These are phyloP conservation scores for Nothoprocta pentlandii DNA, from an alignment of 2,113 vertebrate genomes.

Conservation along the genomic window DNA sequence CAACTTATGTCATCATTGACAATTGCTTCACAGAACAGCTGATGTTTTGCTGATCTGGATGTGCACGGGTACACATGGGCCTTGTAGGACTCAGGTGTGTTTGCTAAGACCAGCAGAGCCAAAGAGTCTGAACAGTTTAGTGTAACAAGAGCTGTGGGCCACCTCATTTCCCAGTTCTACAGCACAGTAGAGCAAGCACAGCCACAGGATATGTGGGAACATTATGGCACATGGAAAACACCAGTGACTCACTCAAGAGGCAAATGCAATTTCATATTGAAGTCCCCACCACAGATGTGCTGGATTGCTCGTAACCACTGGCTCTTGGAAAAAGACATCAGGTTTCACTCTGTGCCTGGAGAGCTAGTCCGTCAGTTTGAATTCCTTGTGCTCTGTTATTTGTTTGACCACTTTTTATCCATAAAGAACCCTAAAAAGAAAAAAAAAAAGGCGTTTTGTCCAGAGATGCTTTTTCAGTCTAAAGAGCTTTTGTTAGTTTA, in stretches of 20 bases:
- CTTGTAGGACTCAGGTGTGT: neutral
- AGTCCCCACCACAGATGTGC: neutral
- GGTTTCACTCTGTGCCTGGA: neutral
- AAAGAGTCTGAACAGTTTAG: neutral
- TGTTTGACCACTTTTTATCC: neutral
- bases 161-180: neutral
- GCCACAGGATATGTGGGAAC: neutral
- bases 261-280: neutral
- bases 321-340: neutral
- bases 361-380: neutral
- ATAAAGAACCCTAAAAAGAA: neutral
- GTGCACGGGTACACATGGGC: neutral
- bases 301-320: neutral
- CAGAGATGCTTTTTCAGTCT: neutral
- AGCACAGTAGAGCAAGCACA: neutral
- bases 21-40: conserved; percentile 54
- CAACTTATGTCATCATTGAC: conserved; percentile 38
- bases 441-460: neutral
- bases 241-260: neutral
- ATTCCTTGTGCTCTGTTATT: neutral
- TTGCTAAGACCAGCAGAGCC: neutral
- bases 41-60: conserved; percentile 14
- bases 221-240: neutral
- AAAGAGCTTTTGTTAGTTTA: neutral
- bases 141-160: neutral